Conservation (phyloP, 1,140 invertebrate genomes). For the Oscheius sp. region DNA sequence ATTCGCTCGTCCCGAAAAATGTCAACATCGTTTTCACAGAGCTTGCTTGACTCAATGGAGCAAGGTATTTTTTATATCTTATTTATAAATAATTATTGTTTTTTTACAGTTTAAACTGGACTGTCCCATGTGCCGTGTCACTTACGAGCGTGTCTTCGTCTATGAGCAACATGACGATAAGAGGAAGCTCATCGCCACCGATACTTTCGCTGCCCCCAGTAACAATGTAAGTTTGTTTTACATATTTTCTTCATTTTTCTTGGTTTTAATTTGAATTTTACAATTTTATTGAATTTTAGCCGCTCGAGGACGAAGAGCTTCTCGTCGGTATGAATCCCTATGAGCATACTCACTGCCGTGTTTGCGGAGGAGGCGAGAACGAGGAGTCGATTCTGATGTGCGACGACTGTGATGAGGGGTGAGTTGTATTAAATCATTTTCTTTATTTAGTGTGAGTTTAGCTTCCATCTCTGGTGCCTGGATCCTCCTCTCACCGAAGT, state of each 20-base stretch:
- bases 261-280: neutral
- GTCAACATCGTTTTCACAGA: neutral
- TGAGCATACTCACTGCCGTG: neutral
- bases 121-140: neutral
- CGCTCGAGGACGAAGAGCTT: neutral
- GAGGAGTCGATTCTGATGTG: neutral
- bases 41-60: neutral
- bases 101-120: neutral
- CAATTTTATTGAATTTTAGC: neutral
- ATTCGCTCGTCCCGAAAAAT: neutral
- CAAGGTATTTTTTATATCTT: neutral
- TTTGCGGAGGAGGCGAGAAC: constrained; percentile 3
- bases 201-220: neutral
- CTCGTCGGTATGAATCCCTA: neutral
- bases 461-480: neutral
- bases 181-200: neutral
- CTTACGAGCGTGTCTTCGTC: neutral
- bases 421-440: neutral
- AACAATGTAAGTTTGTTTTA: neutral
- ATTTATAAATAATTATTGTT: neutral
- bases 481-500: neutral
- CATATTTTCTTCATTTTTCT: neutral
- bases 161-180: neutral
- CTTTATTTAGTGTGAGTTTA: neutral
- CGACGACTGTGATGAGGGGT: constrained; percentile 2